These are phyloP conservation scores for Melikaiella ostensackeni DNA, from an alignment of 2,888 invertebrate species.

Conservation along the genomic window DNA sequence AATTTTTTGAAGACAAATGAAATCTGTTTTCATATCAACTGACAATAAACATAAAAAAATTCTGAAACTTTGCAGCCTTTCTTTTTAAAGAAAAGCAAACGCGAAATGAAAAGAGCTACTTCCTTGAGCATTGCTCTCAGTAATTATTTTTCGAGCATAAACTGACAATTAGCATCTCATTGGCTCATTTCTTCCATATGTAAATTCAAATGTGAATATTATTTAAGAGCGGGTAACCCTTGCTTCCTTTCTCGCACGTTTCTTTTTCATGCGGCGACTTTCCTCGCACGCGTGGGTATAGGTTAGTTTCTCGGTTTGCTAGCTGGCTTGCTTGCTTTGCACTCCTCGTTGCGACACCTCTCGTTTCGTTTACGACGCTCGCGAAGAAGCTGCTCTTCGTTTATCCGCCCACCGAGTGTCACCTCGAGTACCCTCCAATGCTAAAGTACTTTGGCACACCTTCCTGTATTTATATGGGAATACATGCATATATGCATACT, in stretches of 20 bases:
- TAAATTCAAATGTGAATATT: conserved; percentile 42
- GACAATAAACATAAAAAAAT: neutral
- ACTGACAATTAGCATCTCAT: conserved; percentile 75
- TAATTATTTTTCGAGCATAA: conserved; percentile 70
- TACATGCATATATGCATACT: conserved; percentile 28
- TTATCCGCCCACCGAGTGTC: conserved; percentile 66
- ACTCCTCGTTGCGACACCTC: conserved; percentile 21
- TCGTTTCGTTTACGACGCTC: conserved; percentile 40
- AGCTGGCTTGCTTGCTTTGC: conserved; percentile 38
- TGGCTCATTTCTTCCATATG: conserved; percentile 42
- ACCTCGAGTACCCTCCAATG: conserved; percentile 60
- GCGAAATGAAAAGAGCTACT: conserved; percentile 13
- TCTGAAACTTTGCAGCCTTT: too few species aligned
- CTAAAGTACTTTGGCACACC: conserved; percentile 56
- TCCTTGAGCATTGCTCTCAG: conserved; percentile 9
- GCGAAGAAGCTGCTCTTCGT: conserved; percentile 38
- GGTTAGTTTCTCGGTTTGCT: conserved; percentile 46
- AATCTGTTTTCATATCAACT: neutral
- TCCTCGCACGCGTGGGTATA: conserved; percentile 41
- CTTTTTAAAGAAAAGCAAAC: neutral
- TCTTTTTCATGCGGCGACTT: conserved; percentile 47
- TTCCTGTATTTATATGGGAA: conserved; percentile 48
- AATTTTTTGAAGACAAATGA: neutral
- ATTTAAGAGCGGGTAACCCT: conserved; percentile 36
- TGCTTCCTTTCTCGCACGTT: conserved; percentile 42